Evolutionary conservation across 2,113 vertebrate species (phyloP).

Genomic region (Dipodomys merriami): DNA sequence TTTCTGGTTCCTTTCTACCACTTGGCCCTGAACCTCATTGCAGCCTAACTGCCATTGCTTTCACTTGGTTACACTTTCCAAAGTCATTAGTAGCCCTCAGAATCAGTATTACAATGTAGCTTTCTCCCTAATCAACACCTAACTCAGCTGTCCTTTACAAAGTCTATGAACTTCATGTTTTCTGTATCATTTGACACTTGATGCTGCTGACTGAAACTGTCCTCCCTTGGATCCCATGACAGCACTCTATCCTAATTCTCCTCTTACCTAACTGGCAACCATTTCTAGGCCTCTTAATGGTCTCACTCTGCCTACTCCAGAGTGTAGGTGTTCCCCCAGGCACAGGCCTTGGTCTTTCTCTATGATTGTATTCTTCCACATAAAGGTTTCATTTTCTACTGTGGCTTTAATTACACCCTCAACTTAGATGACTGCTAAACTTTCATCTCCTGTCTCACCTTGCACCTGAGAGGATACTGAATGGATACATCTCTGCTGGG

Average conservation of each 20-base stretch:
- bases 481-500: neutral
- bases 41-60: neutral
- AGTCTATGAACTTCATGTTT: neutral
- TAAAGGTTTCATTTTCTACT: conserved; percentile 13
- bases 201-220: conserved; percentile 1
- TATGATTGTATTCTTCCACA: conserved; percentile 33
- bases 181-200: neutral
- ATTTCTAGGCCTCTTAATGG: neutral
- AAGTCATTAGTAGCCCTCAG: neutral
- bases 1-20: neutral
- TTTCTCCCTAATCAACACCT: neutral
- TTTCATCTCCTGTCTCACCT: neutral
- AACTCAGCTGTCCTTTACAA: neutral
- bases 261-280: conserved; percentile 61
- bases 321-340: neutral
- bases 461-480: neutral
- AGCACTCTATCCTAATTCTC: conserved; percentile 15
- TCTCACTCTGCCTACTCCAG: neutral
- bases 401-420: conserved; percentile 32
- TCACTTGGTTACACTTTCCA: neutral
- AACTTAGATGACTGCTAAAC: conserved; percentile 9
- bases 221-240: conserved; percentile 30
- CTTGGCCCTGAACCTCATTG: neutral
- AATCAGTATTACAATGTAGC: neutral
- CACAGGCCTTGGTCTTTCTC: conserved; percentile 5